Evolutionary conservation across 2,888 invertebrate genomes (phyloP), one percentile per base, ranked within the genome.

Genomic region (Synergus gifuensis): DNA sequence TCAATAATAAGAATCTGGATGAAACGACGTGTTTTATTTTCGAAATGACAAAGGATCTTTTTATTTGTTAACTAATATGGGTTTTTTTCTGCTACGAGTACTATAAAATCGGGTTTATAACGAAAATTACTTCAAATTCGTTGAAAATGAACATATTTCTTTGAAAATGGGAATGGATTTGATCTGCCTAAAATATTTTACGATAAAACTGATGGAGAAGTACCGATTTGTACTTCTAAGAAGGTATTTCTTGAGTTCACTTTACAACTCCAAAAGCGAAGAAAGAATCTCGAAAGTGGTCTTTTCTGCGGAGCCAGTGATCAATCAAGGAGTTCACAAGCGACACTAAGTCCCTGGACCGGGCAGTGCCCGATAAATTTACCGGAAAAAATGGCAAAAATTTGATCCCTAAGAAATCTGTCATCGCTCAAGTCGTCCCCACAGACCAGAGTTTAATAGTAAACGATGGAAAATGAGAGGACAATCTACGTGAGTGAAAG

Each of bases 311-410:
- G 77, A 80, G 81, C 78, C 66, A 66, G 80, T 79, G 78, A 84
- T 83, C 84, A 79, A 84, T 83, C 83, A 83, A 81, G 80, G 62
- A 80, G 79, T 82, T 84, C 81, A 78, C 82, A 76, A 79, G 73
- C 77, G 76, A 76, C 79, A 54, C 46, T 58, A 49, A 79, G 82
- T 81, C 83, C 79, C 81, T 82, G 73, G 69, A 79, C 79, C 78
- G 76, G 79, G 82, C 80, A 77, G 54, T 64, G 49, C 62, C 77
- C 79, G 78, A 82, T 84, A 81, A 83, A 82, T 83, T 84, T 63
- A 64, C 76, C 54, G 63, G 78, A 78, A 84, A 84, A 84, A 83
- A 83, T 83, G 82, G 16, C n/a, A 36, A 76, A 64, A 78, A 81
- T 81, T 82, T 80, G 82, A 83, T 81, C 67, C 78, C 76, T 22